Conservation (phyloP, 1,140 invertebrate species). For the Formica selysi region DNA sequence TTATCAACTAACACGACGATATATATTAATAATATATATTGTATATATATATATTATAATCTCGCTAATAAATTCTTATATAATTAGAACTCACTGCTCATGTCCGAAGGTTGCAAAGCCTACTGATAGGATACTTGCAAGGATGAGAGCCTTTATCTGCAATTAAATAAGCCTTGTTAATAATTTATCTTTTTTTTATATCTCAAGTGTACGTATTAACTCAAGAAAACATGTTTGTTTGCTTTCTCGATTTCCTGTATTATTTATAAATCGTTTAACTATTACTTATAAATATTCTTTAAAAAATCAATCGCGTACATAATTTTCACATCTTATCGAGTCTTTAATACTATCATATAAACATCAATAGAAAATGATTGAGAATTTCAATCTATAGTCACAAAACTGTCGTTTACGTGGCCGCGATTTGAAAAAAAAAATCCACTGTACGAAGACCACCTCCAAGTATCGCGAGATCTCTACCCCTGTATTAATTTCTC, state of each 20-base stretch:
- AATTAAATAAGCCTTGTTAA: slow-evolving; percentile 54
- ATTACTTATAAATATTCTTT: background rate
- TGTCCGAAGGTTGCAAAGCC: slow-evolving; percentile 82
- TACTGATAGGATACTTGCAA: slow-evolving; percentile 72
- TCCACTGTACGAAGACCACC: background rate
- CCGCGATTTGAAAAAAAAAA: background rate
- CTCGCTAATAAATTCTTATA: slow-evolving; percentile 17
- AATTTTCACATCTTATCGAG: background rate
- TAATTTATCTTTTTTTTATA: too few species aligned
- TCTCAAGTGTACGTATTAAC: background rate
- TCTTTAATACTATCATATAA: background rate
- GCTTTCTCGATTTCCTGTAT: background rate
- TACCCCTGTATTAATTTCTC: slow-evolving; percentile 15
- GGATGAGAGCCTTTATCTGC: slow-evolving; percentile 73
- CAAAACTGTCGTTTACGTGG: slow-evolving; percentile 6
- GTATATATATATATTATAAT: background rate
- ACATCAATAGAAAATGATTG: background rate
- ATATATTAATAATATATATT: background rate
- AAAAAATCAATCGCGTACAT: background rate
- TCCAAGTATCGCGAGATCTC: background rate
- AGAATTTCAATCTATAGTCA: background rate
- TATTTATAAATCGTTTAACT: background rate
- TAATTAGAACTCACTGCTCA: slow-evolving; percentile 82
- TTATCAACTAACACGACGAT: background rate
- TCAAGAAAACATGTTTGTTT: background rate